phyloP scores from a whole-genome alignment of 2,888 invertebrate genomes.

The Scotopteryx bipunctaria region DNA sequence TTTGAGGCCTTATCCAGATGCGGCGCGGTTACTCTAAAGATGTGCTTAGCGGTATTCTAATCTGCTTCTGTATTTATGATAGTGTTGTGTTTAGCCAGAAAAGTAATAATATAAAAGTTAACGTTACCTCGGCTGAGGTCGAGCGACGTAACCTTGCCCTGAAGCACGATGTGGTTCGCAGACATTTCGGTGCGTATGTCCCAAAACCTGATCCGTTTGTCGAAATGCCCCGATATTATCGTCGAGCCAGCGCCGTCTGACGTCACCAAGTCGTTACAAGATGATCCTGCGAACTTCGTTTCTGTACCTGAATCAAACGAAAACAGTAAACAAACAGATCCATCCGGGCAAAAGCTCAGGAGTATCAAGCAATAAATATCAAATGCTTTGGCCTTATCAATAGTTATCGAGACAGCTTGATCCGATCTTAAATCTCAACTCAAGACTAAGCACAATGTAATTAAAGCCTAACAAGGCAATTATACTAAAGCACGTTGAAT shows the following conservation, averaged over 20 bases:
- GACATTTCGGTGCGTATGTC: conserved; percentile 95
- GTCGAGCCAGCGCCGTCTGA: conserved; percentile 93
- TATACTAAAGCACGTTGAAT: conserved; percentile 37
- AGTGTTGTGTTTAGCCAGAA: conserved; percentile 22
- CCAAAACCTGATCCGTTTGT: conserved; percentile 98
- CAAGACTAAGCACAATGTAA: conserved; percentile 21
- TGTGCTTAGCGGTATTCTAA: conserved; percentile 29
- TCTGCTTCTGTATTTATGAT: conserved; percentile 24
- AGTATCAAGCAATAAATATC: neutral
- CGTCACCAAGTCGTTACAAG: conserved; percentile 97
- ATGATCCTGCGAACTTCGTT: conserved; percentile 97
- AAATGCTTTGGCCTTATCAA: conserved; percentile 7
- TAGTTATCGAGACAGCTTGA: conserved; percentile 19
- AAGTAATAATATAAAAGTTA: conserved; percentile 21
- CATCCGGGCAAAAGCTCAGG: neutral
- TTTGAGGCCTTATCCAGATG: conserved; percentile 24
- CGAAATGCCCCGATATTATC: conserved; percentile 98
- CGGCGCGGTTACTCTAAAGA: conserved; percentile 8
- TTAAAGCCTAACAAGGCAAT: conserved; percentile 39
- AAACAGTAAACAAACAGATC: neutral
- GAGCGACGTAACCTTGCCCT: conserved; percentile 97
- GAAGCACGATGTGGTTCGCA: conserved; percentile 93
- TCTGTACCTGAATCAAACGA: conserved; percentile 86
- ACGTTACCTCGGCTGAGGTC: conserved; percentile 93
- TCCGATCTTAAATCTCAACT: conserved; percentile 13